These are phyloP conservation scores for Taenaris catops DNA, from an alignment of 2,888 invertebrate genomes.

Conservation along the genomic window DNA sequence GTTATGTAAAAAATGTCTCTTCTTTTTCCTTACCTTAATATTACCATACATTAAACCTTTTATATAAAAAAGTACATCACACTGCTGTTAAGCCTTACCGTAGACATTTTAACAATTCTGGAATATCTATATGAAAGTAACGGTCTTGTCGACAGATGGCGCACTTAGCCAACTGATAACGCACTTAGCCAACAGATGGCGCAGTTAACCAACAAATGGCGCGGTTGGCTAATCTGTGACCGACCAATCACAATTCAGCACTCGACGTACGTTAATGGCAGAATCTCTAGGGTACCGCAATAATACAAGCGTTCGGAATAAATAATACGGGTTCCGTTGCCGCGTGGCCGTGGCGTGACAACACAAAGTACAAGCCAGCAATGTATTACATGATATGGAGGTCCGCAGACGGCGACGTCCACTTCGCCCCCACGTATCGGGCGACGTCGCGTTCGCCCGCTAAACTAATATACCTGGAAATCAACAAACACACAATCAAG, in stretches of 20 bases:
- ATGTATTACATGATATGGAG: constrained; percentile 9
- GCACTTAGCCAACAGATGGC: background rate
- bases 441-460: constrained; percentile 9
- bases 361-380: constrained; percentile 21
- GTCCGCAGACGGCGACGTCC: constrained; percentile 2
- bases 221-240: constrained; percentile 2
- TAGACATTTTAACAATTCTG: constrained; percentile 15
- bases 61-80: constrained; percentile 23
- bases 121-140: constrained; percentile 14
- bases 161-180: constrained; percentile 4
- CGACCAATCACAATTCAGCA: constrained; percentile 13
- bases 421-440: constrained; percentile 4
- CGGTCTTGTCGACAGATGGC: background rate
- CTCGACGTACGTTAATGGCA: constrained; percentile 5
- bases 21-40: constrained; percentile 9
- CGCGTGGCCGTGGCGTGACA: constrained; percentile 13
- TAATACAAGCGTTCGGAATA: constrained; percentile 21
- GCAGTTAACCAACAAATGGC: constrained; percentile 8
- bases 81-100: constrained; percentile 23
- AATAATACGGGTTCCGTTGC: constrained; percentile 20
- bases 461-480: constrained; percentile 18
- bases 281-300: constrained; percentile 20
- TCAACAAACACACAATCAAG: background rate
- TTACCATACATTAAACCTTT: constrained; percentile 22
- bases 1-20: constrained; percentile 19